Conservation (phyloP, 2,797 vertebrate genomes). For the Neosalanx taihuensis region DNA sequence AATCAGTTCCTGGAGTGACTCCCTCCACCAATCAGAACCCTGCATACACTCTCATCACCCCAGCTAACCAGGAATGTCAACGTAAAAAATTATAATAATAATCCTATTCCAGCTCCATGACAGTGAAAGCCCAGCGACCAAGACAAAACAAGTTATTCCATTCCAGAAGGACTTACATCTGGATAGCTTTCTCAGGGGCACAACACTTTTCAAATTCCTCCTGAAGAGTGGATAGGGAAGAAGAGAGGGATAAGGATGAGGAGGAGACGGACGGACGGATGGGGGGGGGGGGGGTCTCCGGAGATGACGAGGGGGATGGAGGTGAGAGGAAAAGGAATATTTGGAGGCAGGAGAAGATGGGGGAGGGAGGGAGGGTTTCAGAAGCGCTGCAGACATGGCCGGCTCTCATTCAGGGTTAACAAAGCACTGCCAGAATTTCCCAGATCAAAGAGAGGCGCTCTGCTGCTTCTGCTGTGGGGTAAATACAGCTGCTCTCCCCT, state of each 20-base stretch:
- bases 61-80: conserved; percentile 15
- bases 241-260: background rate
- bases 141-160: conserved; percentile 13
- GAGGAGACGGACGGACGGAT: background rate
- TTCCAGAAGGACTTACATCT: conserved; percentile 15
- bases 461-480: conserved; percentile 27
- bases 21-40: background rate
- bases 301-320: background rate
- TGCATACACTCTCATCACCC: background rate
- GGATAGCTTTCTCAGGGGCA: conserved; percentile 1
- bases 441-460: conserved; percentile 37
- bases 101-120: conserved; percentile 2
- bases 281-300: background rate
- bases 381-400: conserved; percentile 14
- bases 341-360: conserved; percentile 7
- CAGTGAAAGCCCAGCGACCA: background rate
- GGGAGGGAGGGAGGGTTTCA: background rate
- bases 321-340: conserved; percentile 10
- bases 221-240: conserved; percentile 11
- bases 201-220: conserved; percentile 3
- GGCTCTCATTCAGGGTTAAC: conserved; percentile 37
- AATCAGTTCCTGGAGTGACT: background rate
- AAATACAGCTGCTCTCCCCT: conserved; percentile 31
- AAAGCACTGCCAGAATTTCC: conserved; percentile 35
- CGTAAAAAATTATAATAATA: background rate